Evolutionary conservation across 2,797 vertebrate genomes (phyloP), one percentile per base, ranked within the genome.

Genomic region (Apogon talboti): DNA sequence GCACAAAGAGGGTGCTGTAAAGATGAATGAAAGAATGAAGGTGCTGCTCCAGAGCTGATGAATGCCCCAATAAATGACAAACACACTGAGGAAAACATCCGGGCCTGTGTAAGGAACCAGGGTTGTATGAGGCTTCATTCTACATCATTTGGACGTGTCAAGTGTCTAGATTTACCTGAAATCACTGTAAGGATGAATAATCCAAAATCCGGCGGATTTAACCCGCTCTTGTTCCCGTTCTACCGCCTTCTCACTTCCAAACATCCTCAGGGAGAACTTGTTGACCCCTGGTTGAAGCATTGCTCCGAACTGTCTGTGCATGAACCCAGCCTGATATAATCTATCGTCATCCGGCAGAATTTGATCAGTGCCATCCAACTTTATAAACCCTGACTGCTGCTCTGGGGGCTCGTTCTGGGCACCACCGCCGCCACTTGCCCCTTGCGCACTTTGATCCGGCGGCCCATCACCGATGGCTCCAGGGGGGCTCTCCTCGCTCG

Each of bases 191-290:
- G 98, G 98, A 81, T 99, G 98, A 93, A 99, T 98, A 92, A 99
- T 99, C 98, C 98, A 99, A 93, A 96, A 99, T 66, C 98, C 98
- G 12, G 98, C 98, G 44, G 97, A 97, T 82, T 98, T 98, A 82
- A 99, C 97, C 84, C 98, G 93, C 92, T 98, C 96, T 73, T 99
- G 98, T 53, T 99, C 98, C 42, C 96, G 90, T 87, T 99, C 98
- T 73, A 99, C 98, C 38, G 98, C 98, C 91, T 99, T 99, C 91
- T 99, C 97, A 90, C 98, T 99, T 81, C 98, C 98, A 92, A 99
- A 99, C 98, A 99, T 99, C 94, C 98, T 93, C 84, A 99, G 94
- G 82, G 98, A 99, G 94, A 99, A 99, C 95, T 99, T 99, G 95
- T 99, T 99, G 93, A 99, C 97, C 89, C 97, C 98, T 0, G 98